A percentile compares a stretch with the other conserved stretches of the same genome.
Conservation (phyloP, 30 jellyfish, hydroid and myxozoan species). For the Aurelia coerulea region DNA sequence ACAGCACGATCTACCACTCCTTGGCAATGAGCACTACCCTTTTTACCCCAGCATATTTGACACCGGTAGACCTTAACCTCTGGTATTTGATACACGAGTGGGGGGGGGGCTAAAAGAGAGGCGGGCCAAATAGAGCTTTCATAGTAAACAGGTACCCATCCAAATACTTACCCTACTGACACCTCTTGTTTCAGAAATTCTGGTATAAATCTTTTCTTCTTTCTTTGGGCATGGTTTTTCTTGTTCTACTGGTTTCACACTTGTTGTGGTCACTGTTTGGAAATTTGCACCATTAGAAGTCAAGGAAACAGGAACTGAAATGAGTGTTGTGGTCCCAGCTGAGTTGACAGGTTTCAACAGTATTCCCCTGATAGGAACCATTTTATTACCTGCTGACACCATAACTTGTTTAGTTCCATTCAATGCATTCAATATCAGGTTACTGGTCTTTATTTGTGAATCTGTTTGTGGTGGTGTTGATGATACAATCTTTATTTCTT, state of each 20-base stretch:
- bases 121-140: too few relatives aligned
- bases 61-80: too few relatives aligned
- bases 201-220: not conserved
- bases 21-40: too few relatives aligned
- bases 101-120: too few relatives aligned
- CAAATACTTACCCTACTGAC: slow-evolving; percentile 71
- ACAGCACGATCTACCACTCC: too few relatives aligned
- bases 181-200: slow-evolving; percentile 52
- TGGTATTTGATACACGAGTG: too few relatives aligned
- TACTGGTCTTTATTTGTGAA: slow-evolving; percentile 8
- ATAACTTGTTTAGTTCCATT: slow-evolving; percentile 53
- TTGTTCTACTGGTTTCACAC: slow-evolving; percentile 17
- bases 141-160: too few relatives aligned
- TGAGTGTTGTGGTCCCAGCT: slow-evolving; percentile 63
- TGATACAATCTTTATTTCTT: not conserved
- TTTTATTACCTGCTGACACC: slow-evolving; percentile 51
- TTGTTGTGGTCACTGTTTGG: slow-evolving; percentile 24
- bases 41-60: too few relatives aligned
- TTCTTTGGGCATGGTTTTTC: slow-evolving; percentile 27
- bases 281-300: slow-evolving; percentile 26
- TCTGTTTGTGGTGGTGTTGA: not conserved
- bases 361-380: slow-evolving; percentile 67
- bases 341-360: slow-evolving; percentile 60
- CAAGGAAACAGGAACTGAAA: slow-evolving; percentile 69
- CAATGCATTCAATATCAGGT: slow-evolving; percentile 15